These are phyloP conservation scores for Scarus forsteni DNA, from an alignment of 2,797 vertebrate genomes.

Conservation along the genomic window DNA sequence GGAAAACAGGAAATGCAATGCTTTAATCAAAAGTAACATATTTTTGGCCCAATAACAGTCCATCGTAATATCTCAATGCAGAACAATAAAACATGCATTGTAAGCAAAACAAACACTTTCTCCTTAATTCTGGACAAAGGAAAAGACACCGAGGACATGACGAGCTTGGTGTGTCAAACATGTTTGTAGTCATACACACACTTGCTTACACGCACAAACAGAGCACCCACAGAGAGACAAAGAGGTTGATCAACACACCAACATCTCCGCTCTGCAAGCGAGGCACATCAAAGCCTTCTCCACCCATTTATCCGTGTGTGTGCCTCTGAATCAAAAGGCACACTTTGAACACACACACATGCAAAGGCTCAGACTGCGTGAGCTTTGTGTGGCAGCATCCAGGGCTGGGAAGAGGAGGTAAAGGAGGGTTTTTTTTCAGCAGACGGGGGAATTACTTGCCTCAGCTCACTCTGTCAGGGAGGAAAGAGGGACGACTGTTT, in stretches of 20 bases:
- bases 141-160: constrained; percentile 42
- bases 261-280: constrained; percentile 60
- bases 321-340: constrained; percentile 77
- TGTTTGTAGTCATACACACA: constrained; percentile 49
- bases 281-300: constrained; percentile 76
- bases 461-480: constrained; percentile 73
- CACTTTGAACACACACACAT: constrained; percentile 50
- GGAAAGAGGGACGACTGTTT: constrained; percentile 69
- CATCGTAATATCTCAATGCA: constrained; percentile 2
- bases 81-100: constrained; percentile 40
- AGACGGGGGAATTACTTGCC: constrained; percentile 75
- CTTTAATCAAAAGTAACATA: not conserved
- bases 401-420: constrained; percentile 58
- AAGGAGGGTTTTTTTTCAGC: constrained; percentile 67
- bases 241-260: constrained; percentile 74
- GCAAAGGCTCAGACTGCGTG: constrained; percentile 43
- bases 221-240: constrained; percentile 60
- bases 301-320: constrained; percentile 71
- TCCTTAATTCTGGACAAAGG: constrained; percentile 45
- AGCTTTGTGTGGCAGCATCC: constrained; percentile 70
- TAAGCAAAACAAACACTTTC: constrained; percentile 48
- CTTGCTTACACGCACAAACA: constrained; percentile 35
- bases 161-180: constrained; percentile 56
- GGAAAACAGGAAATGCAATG: constrained; percentile 1
- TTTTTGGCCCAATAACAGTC: not conserved